phyloP scores from a whole-genome alignment of 2,888 invertebrate genomes.

The Thysanoteuthis rhombus region DNA sequence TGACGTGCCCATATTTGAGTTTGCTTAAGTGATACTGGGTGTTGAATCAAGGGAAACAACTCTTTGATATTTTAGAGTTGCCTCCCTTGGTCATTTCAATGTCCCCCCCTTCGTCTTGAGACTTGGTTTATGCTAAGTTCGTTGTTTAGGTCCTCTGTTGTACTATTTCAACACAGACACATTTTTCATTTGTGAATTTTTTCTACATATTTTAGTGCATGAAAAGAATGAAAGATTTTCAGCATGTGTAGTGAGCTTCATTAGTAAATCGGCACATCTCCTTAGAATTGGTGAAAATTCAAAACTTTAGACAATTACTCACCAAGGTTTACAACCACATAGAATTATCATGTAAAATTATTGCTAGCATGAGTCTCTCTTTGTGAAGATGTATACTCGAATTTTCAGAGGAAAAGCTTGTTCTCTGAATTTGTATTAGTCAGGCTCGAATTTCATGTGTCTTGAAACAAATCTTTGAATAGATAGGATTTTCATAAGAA shows the following conservation, averaged over 20 bases:
- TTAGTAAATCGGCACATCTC: not conserved
- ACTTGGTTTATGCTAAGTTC: not conserved
- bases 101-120: not conserved
- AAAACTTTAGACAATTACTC: not conserved
- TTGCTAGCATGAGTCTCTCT: not conserved
- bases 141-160: not conserved
- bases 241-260: not conserved
- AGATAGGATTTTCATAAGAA: not conserved
- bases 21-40: not conserved
- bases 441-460: not conserved
- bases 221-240: not conserved
- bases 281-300: not conserved
- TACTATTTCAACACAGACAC: not conserved
- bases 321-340: not conserved
- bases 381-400: not conserved
- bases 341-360: not conserved
- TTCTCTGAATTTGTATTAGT: not conserved
- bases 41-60: not conserved
- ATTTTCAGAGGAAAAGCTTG: not conserved
- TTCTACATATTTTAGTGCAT: not conserved
- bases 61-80: not conserved
- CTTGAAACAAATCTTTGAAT: not conserved
- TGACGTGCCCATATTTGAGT: too few species aligned
- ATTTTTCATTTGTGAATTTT: not conserved
- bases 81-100: not conserved